A percentile compares a stretch with the other conserved stretches of the same genome.
Conservation (phyloP, 1,140 invertebrate species). For the Coelopa frigida region DNA sequence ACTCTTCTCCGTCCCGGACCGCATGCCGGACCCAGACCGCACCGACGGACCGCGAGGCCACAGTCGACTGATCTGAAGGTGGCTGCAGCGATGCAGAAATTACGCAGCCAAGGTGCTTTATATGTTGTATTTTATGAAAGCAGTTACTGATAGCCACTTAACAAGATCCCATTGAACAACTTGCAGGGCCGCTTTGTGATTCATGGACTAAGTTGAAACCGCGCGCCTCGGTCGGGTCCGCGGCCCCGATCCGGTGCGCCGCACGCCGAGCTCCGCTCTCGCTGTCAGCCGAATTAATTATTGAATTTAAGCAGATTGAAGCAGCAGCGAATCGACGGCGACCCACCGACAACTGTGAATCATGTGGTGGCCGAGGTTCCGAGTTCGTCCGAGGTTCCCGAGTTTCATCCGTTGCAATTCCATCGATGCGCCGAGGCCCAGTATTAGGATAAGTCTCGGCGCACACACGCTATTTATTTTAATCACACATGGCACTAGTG, state of each 20-base stretch:
- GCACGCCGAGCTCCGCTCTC: slow-evolving; percentile 2
- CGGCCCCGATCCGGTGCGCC: neutral
- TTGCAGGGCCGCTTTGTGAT: neutral
- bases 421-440: no score
- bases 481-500: slow-evolving; percentile 27
- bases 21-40: no score
- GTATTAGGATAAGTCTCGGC: slow-evolving; percentile 7
- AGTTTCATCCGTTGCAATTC: neutral
- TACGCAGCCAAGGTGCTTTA: no score
- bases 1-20: no score
- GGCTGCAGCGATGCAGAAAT: no score
- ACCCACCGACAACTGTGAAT: neutral
- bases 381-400: no score
- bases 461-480: slow-evolving; percentile 37
- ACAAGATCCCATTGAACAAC: slow-evolving; percentile 3
- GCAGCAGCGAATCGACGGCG: slow-evolving; percentile 7
- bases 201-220: no score
- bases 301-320: slow-evolving; percentile 29
- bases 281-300: slow-evolving; percentile 35
- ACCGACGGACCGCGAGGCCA: no score
- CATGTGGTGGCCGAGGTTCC: neutral
- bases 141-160: no score
- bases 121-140: no score
- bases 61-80: no score
- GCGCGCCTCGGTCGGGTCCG: no score